These are phyloP conservation scores for Corythornis madagascariensis DNA, from an alignment of 2,113 vertebrate species.

Conservation along the genomic window DNA sequence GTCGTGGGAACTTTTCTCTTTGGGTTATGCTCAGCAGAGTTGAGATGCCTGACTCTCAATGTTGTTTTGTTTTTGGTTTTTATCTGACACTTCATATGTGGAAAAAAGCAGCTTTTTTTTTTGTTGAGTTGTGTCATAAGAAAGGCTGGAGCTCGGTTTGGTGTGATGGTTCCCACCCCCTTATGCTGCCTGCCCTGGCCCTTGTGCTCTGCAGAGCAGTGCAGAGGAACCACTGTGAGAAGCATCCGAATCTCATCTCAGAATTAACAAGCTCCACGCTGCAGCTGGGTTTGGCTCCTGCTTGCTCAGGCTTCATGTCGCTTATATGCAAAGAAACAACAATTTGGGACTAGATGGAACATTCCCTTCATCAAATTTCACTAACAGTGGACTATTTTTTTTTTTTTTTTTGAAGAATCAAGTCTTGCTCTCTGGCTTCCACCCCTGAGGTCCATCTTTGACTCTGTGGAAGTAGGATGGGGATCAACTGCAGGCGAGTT, in stretches of 20 bases:
- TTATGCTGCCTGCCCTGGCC: not conserved
- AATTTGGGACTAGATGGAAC: not conserved
- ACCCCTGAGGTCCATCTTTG: accelerated
- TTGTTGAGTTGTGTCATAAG: not conserved
- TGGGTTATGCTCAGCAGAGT: not conserved
- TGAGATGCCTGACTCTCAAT: not conserved
- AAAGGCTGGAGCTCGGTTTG: not conserved
- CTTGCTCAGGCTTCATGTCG: not conserved
- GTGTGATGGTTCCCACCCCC: not conserved
- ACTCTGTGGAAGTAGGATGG: not conserved
- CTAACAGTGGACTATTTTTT: accelerated
- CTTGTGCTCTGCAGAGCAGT: accelerated
- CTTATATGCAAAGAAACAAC: not conserved
- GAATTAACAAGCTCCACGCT: not conserved
- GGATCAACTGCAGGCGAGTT: not conserved
- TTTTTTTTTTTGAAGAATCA: not conserved
- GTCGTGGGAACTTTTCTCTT: not conserved
- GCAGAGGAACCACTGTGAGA: not conserved
- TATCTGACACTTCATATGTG: not conserved
- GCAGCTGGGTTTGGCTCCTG: not conserved
- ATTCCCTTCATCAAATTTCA: not conserved
- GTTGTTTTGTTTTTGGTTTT: not conserved
- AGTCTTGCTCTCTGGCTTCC: not conserved
- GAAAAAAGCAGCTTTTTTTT: not conserved
- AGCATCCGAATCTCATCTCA: accelerated